phyloP scores from a whole-genome alignment of 2,888 invertebrate genomes.

The Tuta absoluta region DNA sequence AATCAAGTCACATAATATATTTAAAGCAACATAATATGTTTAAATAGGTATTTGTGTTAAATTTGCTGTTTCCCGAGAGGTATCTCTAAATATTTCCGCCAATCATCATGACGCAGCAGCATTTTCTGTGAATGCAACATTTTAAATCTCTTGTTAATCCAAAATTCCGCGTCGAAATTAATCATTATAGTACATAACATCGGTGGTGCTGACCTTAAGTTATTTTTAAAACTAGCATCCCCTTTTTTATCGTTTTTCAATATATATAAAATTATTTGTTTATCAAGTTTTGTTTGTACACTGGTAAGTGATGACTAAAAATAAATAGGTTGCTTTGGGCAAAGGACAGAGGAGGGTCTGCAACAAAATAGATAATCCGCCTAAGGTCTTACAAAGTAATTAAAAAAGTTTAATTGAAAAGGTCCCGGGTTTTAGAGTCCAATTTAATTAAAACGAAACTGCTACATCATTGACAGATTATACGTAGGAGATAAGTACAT shows the following conservation, averaged over 20 bases:
- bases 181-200: too few species aligned
- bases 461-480: constrained; percentile 46
- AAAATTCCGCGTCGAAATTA: too few species aligned
- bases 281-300: neutral
- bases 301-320: neutral
- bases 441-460: constrained; percentile 53
- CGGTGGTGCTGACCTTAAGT: too few species aligned
- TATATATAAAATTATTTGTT: neutral
- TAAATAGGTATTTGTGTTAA: too few species aligned
- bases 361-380: constrained; percentile 46
- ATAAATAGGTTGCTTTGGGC: neutral
- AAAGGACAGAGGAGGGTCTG: constrained; percentile 12
- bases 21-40: too few species aligned
- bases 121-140: too few species aligned
- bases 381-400: constrained; percentile 55
- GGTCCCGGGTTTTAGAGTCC: constrained; percentile 40
- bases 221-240: too few species aligned
- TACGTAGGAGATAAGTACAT: neutral
- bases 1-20: too few species aligned
- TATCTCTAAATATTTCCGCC: too few species aligned
- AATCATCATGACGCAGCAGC: too few species aligned
- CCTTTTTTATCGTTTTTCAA: neutral
- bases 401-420: constrained; percentile 66
- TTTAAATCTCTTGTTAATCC: too few species aligned
- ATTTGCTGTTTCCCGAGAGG: too few species aligned